Conservation (phyloP, 2,888 invertebrate species). For the Anthophora plumipes region DNA sequence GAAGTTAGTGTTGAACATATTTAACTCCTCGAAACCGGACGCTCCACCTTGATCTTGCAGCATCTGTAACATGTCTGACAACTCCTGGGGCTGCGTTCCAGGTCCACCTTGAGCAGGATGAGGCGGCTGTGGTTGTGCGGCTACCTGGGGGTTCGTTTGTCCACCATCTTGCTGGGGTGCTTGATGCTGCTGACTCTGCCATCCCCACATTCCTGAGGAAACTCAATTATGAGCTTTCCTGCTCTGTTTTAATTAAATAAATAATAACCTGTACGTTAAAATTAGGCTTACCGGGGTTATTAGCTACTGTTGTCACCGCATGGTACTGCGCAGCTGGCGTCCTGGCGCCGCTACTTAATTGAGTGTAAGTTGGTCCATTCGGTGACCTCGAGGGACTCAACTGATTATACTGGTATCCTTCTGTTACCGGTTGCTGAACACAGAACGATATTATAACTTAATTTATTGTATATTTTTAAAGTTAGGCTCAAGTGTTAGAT, state of each 20-base stretch:
- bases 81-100: constrained; percentile 91
- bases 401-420: constrained; percentile 89
- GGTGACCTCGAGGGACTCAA: constrained; percentile 94
- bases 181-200: constrained; percentile 86
- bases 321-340: constrained; percentile 86
- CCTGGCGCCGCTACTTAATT: constrained; percentile 89
- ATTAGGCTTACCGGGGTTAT: constrained; percentile 80
- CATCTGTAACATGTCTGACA: constrained; percentile 97
- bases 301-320: constrained; percentile 84
- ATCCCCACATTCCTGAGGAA: constrained; percentile 91
- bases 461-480: not conserved
- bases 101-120: constrained; percentile 85
- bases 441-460: not conserved
- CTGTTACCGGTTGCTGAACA: constrained; percentile 88
- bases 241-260: not conserved
- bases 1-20: constrained; percentile 95
- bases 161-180: constrained; percentile 80
- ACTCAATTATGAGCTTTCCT: not conserved
- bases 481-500: not conserved
- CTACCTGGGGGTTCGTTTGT: constrained; percentile 80
- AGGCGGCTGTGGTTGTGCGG: constrained; percentile 79
- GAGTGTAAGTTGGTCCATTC: constrained; percentile 93
- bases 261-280: not conserved
- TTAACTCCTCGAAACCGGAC: constrained; percentile 94
- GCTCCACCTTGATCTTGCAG: constrained; percentile 92